Conservation (phyloP, 2,797 vertebrate genomes). For the Coracias cyanogaster region DNA sequence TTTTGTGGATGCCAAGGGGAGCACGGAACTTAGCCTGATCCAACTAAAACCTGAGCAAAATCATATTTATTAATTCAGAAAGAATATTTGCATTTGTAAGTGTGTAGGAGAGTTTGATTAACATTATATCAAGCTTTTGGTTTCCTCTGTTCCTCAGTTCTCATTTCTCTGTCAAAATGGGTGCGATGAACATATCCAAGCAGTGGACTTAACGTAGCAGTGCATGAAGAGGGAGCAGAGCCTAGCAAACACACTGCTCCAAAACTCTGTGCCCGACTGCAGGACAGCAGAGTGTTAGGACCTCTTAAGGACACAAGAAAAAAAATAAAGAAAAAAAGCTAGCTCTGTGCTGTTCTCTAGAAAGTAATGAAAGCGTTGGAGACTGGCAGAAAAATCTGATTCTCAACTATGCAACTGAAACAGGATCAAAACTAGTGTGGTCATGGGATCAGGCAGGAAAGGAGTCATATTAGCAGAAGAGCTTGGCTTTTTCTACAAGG, state of each 20-base stretch:
- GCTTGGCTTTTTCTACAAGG: background rate
- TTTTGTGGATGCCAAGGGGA: background rate
- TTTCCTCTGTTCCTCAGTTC: background rate
- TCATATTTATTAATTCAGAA: background rate
- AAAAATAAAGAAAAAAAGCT: background rate
- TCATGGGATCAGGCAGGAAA: background rate
- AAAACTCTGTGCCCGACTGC: background rate
- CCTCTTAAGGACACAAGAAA: background rate
- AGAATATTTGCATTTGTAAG: background rate
- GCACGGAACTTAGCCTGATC: background rate
- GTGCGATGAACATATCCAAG: background rate
- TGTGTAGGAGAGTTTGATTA: background rate
- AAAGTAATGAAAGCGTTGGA: background rate
- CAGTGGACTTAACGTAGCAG: too few relatives aligned
- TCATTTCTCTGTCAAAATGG: background rate
- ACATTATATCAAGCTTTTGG: background rate
- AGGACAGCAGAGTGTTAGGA: background rate
- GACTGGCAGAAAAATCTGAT: background rate
- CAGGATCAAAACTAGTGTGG: background rate
- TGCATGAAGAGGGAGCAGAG: background rate
- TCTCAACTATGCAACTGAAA: background rate
- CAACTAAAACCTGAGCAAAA: background rate
- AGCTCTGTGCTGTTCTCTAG: fast-evolving
- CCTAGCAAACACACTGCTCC: background rate
- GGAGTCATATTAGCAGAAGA: background rate